These are phyloP conservation scores for Palythoa caribaeorum DNA, from an alignment of 92 coral and sea anemone species.

Conservation along the genomic window DNA sequence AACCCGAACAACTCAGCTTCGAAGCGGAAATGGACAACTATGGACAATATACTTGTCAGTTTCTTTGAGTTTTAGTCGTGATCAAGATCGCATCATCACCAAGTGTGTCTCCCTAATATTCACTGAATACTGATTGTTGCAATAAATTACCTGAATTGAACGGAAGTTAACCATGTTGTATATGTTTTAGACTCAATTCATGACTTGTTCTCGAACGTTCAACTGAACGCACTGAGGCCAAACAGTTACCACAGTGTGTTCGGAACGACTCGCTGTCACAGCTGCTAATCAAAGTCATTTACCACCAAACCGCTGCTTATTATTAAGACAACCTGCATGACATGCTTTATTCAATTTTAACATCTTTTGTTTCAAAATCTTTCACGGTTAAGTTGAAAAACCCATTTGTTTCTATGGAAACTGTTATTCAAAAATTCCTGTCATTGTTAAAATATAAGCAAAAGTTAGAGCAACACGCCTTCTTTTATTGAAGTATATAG, in stretches of 20 bases:
- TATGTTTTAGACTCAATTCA: background rate
- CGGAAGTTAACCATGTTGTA: conserved; percentile 32
- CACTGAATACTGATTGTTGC: background rate
- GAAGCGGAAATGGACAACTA: background rate
- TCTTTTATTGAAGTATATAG: background rate
- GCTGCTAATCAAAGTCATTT: conserved; percentile 15
- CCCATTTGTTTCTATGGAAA: conserved; percentile 23
- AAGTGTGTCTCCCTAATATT: background rate
- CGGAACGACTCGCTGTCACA: background rate
- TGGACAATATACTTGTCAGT: background rate
- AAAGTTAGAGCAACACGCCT: background rate
- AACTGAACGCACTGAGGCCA: background rate
- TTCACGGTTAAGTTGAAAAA: conserved; percentile 24
- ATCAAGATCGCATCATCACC: background rate
- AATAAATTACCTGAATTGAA: conserved; percentile 23
- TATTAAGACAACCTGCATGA: conserved; percentile 8
- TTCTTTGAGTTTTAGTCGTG: background rate
- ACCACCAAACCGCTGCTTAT: background rate
- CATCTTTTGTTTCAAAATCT: conserved; percentile 17
- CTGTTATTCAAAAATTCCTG: background rate
- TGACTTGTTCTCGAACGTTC: background rate
- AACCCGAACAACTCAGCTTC: too few species aligned
- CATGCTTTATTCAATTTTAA: conserved; percentile 37
- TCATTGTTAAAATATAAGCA: background rate
- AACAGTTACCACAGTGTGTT: background rate